A percentile compares a stretch with the other conserved stretches of the same genome.
phyloP scores from a whole-genome alignment of 2,113 vertebrate species.

The Tursiops truncatus region DNA sequence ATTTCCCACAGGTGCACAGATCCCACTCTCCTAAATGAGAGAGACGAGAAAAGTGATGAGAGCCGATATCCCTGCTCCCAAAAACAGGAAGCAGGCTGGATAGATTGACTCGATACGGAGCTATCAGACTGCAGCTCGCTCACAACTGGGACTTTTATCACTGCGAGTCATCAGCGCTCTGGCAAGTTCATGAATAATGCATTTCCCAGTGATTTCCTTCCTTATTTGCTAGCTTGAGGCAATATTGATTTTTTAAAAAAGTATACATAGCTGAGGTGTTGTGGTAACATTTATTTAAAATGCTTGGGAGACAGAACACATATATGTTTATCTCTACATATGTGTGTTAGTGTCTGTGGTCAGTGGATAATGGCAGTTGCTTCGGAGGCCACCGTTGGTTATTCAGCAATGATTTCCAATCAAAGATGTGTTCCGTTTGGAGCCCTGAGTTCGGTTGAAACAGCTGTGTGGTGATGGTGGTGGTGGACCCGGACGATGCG shows the following conservation, averaged over 20 bases:
- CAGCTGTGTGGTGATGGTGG: neutral
- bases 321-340: constrained; percentile 41
- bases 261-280: constrained; percentile 54
- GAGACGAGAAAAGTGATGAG: constrained; percentile 74
- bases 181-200: constrained; percentile 82
- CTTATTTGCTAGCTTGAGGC: constrained; percentile 71
- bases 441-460: neutral
- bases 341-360: neutral
- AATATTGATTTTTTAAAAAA: constrained; percentile 55
- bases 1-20: constrained; percentile 72
- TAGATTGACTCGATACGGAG: constrained; percentile 81
- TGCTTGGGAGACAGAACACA: neutral
- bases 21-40: constrained; percentile 60
- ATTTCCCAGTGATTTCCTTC: constrained; percentile 82
- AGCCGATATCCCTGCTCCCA: constrained; percentile 70
- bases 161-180: constrained; percentile 78
- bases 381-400: neutral
- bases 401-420: constrained; percentile 18
- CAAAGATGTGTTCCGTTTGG: neutral
- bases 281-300: constrained; percentile 72
- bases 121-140: constrained; percentile 75
- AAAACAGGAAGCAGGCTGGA: constrained; percentile 80
- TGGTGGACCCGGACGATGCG: neutral
- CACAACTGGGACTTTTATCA: constrained; percentile 74
- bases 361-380: constrained; percentile 20